phyloP scores from a whole-genome alignment of 37 sponge, comb jelly and placozoan species.

The Bolinopsis microptera region DNA sequence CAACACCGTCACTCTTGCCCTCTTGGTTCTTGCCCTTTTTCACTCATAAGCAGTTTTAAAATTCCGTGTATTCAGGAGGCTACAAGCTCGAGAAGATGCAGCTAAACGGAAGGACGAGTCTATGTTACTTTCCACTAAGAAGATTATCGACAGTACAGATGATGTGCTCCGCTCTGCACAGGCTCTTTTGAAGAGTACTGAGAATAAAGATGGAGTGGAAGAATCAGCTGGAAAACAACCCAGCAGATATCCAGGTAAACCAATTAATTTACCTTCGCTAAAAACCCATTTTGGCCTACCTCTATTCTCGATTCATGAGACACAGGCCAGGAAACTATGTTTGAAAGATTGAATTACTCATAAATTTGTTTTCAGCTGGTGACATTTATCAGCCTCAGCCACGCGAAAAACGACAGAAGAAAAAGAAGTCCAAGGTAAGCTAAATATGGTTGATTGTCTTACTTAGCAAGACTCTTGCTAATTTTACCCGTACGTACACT shows the following conservation, averaged over 20 bases:
- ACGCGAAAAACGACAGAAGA: conserved; percentile 42
- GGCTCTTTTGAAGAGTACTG: conserved; percentile 17
- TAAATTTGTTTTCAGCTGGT: neutral
- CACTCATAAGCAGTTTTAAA: too few relatives aligned
- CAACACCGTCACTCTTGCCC: neutral
- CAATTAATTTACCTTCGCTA: too few relatives aligned
- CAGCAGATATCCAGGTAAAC: too few relatives aligned
- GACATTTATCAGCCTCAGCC: neutral
- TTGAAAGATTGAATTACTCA: neutral
- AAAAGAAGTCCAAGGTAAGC: conserved; percentile 32
- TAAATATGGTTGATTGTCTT: neutral
- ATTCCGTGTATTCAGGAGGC: neutral
- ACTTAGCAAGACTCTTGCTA: too few relatives aligned
- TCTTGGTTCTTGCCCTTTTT: too few relatives aligned
- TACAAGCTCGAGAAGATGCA: conserved; percentile 20
- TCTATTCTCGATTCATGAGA: too few relatives aligned
- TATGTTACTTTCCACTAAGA: conserved; percentile 13
- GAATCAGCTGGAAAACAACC: too few relatives aligned
- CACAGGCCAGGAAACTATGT: neutral
- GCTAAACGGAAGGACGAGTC: conserved; percentile 18
- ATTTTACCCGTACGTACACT: too few relatives aligned
- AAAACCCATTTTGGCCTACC: too few relatives aligned
- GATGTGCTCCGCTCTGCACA: conserved; percentile 1
- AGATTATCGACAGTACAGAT: conserved; percentile 45
- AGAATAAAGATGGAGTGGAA: neutral